Evolutionary conservation across 2,113 vertebrate genomes (phyloP).

Genomic region (Acanthisitta chloris): DNA sequence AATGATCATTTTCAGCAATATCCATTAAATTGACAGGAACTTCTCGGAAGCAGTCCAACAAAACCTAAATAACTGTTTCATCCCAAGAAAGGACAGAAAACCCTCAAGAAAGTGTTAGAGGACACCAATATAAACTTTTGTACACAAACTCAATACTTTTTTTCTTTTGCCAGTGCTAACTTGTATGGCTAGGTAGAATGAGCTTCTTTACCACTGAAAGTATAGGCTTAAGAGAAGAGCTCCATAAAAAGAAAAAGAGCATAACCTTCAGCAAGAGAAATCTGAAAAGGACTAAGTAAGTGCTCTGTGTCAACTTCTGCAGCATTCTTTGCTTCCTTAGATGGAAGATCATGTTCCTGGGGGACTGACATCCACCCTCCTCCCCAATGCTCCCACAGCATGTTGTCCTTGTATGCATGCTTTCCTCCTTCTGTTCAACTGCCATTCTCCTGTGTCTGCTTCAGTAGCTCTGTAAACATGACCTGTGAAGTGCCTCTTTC

Average conservation of each 20-base stretch:
- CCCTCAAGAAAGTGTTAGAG: background rate
- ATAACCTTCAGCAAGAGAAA: background rate
- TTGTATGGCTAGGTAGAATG: background rate
- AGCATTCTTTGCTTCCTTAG: background rate
- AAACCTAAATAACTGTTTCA: background rate
- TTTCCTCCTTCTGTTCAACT: background rate
- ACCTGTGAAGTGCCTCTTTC: background rate
- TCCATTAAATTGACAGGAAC: background rate
- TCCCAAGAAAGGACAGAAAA: background rate
- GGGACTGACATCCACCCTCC: background rate
- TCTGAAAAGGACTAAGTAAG: background rate
- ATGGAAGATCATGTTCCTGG: background rate
- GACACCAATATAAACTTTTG: background rate
- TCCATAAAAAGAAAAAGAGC: background rate
- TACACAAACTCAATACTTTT: background rate
- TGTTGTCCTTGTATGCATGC: background rate
- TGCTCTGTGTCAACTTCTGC: background rate
- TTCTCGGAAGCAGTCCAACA: background rate
- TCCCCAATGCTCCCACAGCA: background rate
- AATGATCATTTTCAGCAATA: background rate
- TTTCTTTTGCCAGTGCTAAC: background rate
- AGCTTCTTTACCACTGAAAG: background rate
- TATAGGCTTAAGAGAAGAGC: background rate
- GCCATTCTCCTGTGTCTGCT: background rate
- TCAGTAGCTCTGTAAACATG: background rate